Conservation (phyloP, 2,888 invertebrate genomes). For the Epinotia brunnichana region DNA sequence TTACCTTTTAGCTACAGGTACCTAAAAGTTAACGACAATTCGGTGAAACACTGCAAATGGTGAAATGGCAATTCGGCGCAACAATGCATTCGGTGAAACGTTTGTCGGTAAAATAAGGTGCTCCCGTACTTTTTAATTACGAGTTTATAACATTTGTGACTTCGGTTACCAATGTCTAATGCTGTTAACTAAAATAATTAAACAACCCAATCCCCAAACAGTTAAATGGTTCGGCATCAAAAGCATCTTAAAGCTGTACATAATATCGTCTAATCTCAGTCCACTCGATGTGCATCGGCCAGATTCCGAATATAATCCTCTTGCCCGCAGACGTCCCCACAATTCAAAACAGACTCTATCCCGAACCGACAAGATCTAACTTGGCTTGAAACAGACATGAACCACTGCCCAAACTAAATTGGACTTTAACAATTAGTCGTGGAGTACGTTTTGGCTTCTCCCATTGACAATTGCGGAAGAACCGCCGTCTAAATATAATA, state of each 20-base stretch:
- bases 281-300: conserved; percentile 41
- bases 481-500: conserved; percentile 63
- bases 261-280: conserved; percentile 40
- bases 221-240: conserved; percentile 17
- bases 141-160: not conserved
- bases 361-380: conserved; percentile 17
- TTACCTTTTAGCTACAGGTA: no score
- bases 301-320: conserved; percentile 44
- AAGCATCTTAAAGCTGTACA: conserved; percentile 37
- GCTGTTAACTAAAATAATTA: not conserved
- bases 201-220: conserved; percentile 4
- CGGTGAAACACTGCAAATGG: not conserved
- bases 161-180: not conserved
- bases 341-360: conserved; percentile 14
- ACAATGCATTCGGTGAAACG: no score
- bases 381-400: not conserved
- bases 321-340: conserved; percentile 10
- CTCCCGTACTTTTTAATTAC: no score
- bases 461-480: conserved; percentile 60
- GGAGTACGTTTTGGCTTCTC: conserved; percentile 48
- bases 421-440: conserved; percentile 22
- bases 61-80: no score
- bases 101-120: no score
- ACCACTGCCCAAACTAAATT: conserved; percentile 24
- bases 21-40: no score